Percentiles rank a stretch among this genome's conserved stretches.
Evolutionary conservation across 2,888 invertebrate genomes (phyloP).

Genomic region (Eledona agricola): DNA sequence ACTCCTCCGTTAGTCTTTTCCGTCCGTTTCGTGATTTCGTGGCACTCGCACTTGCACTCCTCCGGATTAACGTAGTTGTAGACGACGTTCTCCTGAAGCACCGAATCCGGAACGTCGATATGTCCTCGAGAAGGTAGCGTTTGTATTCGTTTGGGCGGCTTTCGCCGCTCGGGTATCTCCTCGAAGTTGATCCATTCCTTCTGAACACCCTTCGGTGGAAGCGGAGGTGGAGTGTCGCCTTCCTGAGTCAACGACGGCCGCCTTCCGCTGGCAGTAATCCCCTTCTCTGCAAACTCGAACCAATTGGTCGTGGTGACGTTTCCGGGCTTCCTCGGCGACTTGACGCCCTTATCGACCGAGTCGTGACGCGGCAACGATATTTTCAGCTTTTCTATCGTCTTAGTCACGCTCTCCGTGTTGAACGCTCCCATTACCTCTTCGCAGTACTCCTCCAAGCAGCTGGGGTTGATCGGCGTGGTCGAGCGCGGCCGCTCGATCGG

Average conservation of each 20-base stretch:
- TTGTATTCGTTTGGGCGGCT: slow-evolving; percentile 83
- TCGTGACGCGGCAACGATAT: slow-evolving; percentile 69
- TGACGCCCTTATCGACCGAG: slow-evolving; percentile 57
- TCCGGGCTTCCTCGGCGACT: slow-evolving; percentile 64
- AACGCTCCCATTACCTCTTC: slow-evolving; percentile 57
- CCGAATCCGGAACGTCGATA: slow-evolving; percentile 61
- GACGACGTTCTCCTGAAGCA: slow-evolving; percentile 63
- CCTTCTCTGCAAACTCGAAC: slow-evolving; percentile 73
- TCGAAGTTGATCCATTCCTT: slow-evolving; percentile 87
- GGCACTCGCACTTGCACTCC: slow-evolving; percentile 88
- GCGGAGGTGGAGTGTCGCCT: slow-evolving; percentile 61
- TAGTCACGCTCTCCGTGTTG: slow-evolving; percentile 51
- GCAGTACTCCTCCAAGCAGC: slow-evolving; percentile 77
- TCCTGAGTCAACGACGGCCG: slow-evolving; percentile 51
- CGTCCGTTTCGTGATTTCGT: slow-evolving; percentile 66
- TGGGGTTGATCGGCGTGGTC: slow-evolving; percentile 76
- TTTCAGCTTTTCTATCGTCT: slow-evolving; percentile 71
- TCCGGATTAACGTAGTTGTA: slow-evolving; percentile 87
- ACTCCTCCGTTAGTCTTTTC: slow-evolving; percentile 39
- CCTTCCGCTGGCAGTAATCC: slow-evolving; percentile 60
- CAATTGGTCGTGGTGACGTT: slow-evolving; percentile 62
- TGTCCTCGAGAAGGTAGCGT: slow-evolving; percentile 73
- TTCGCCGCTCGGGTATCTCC: slow-evolving; percentile 83
- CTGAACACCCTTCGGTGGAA: slow-evolving; percentile 61
- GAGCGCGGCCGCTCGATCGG: slow-evolving; percentile 79